Evolutionary conservation across 2,888 invertebrate species (phyloP), one percentile per base, ranked within the genome.

Genomic region (Ypsolopha sequella): DNA sequence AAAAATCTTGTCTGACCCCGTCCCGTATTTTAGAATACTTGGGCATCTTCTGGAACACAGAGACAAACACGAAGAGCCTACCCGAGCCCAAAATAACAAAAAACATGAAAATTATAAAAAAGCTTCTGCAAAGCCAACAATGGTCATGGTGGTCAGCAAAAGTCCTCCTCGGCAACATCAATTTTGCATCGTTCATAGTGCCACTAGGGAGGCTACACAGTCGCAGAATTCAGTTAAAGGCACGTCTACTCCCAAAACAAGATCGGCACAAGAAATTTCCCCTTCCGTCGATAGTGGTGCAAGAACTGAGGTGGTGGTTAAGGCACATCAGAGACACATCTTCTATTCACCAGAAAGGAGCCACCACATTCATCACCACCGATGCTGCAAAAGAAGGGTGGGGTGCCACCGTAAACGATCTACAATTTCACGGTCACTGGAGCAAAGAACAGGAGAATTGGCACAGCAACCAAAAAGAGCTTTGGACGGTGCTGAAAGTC

Each of bases 1-100:
- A 52, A 41, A 60, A 61, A 43, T 55, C 59, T 4, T 1, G 48
- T 1, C 6, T 47, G 7, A 36, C 2, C 1, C 57, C 57, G 33
- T 33, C 54, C 38, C 34, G 44, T 46, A 14, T 4, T n/a, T 11
- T 39, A 7, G 45, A 41, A 41, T 41, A 51, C 36, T 36, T 48
- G n/a, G 51, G 48, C 10, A 10, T 35, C 24, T 8, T 41, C 11
- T 39, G 38, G 45, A n/a, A 45, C 33, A 45, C 45, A 34, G 33
- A 45, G n/a, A n/a, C 24, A 45, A 10, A 45, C 7, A 7, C 14
- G 34, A 6, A 45, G n/a, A 34, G 4, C 34, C 9, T 45, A 9
- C 6, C 9, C 45, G 7, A 33, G 6, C 9, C 9, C 9, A 2
- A 33, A 24, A 8, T 4, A 49, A 41, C 8, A 34, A 8, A 49